Conservation (phyloP, 1,140 invertebrate genomes). For the Xylocopa sonorina region DNA sequence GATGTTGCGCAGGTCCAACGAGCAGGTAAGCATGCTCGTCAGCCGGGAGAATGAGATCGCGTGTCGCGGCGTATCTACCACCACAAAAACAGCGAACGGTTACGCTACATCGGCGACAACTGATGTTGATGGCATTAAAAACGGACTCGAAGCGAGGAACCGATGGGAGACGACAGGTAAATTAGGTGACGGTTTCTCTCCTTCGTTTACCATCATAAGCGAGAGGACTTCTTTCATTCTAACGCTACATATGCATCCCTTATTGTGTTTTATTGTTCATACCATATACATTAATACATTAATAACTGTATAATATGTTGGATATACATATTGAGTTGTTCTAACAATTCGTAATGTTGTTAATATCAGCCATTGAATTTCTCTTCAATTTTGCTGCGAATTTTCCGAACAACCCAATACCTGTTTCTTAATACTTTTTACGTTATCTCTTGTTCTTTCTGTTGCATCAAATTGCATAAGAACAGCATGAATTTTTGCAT, state of each 20-base stretch:
- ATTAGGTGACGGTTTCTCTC: slow-evolving; percentile 25
- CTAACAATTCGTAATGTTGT: too few relatives aligned
- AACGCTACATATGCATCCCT: background rate
- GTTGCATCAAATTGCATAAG: slow-evolving; percentile 37
- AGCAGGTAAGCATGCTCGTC: slow-evolving; percentile 60
- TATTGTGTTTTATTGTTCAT: background rate
- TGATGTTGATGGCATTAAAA: slow-evolving; percentile 32
- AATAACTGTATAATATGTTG: background rate
- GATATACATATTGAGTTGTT: too few relatives aligned
- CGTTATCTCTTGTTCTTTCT: slow-evolving; percentile 32
- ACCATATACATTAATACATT: background rate
- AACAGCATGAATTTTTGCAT: slow-evolving; percentile 56
- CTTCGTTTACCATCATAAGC: background rate
- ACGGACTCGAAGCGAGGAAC: slow-evolving; percentile 45
- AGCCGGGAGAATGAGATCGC: slow-evolving; percentile 22
- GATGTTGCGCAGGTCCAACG: slow-evolving; percentile 28
- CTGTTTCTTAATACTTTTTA: too few relatives aligned
- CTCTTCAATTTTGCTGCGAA: too few relatives aligned
- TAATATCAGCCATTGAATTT: too few relatives aligned
- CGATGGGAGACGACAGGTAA: slow-evolving; percentile 52
- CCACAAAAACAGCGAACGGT: slow-evolving; percentile 47
- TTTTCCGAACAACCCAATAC: too few relatives aligned
- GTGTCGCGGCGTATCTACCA: slow-evolving; percentile 15
- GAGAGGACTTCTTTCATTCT: background rate
- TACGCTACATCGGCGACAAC: slow-evolving; percentile 18